phyloP scores from a whole-genome alignment of 2,113 vertebrate genomes.

The Engraulis encrasicolus region DNA sequence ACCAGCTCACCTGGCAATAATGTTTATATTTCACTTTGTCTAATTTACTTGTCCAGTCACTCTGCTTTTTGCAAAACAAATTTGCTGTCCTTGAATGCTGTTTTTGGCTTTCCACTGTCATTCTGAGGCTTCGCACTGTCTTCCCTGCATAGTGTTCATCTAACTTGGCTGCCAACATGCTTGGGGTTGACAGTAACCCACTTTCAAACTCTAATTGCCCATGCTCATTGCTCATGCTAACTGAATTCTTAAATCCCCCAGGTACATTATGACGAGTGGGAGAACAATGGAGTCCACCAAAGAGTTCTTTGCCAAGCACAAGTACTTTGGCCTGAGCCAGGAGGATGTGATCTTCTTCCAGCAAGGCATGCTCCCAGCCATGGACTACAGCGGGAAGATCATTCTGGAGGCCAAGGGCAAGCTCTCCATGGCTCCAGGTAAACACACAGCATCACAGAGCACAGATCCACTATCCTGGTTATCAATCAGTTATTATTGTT shows the following conservation, averaged over 20 bases:
- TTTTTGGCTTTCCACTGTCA: too few species aligned
- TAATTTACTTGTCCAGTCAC: too few species aligned
- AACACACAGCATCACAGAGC: background rate
- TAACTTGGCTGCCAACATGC: background rate
- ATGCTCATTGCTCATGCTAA: background rate
- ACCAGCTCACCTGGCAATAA: too few species aligned
- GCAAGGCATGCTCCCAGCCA: conserved; percentile 97
- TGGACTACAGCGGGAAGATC: conserved; percentile 90
- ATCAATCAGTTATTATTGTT: too few species aligned
- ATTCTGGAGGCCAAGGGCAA: conserved; percentile 90
- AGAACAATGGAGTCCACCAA: conserved; percentile 90
- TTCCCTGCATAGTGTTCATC: background rate
- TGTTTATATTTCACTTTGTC: too few species aligned
- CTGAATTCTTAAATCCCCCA: conserved; percentile 55
- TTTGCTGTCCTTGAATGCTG: too few species aligned
- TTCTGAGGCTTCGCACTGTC: background rate
- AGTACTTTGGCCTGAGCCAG: conserved; percentile 86
- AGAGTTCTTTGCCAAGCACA: conserved; percentile 86
- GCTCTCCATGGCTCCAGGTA: conserved; percentile 95
- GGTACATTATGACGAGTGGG: conserved; percentile 99
- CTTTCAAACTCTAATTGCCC: background rate
- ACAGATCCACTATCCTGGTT: too few species aligned
- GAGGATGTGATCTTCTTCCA: conserved; percentile 90
- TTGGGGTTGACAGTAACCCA: background rate
- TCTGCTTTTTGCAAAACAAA: too few species aligned